Base-by-base conservation (phyloP, 2,797 vertebrate species). In the Phrynocephalus forsythii region DNA sequence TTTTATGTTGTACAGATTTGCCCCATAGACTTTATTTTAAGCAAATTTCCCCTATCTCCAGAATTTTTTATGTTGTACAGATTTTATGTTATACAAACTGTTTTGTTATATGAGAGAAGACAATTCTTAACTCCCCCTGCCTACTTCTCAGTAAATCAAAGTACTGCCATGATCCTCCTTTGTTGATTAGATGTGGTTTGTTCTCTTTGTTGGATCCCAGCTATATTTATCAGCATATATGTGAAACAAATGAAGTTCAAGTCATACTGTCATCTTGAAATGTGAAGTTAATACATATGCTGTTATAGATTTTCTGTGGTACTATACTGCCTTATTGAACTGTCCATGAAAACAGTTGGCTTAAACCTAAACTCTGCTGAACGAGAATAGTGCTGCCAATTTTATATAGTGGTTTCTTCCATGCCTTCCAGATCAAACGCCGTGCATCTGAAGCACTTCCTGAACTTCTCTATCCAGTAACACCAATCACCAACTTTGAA, bases 371-470 rank as follows among this genome's bases (percentile, higher is more conserved):
- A 1, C 18, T 26, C 22, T 63, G 60, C 60, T 63, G 18, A 24
- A 28, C 33, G 63, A 1, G 26, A 38, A 20, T 6, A 66, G 5
- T 30, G 5, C 9, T 30, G 22, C 79, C 30, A 48, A 13, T 68
- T 24, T 7, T 3, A 56, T 77, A 82, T 13, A 20, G 15, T 15
- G 11, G 48, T 52, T 73, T 87, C 11, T 84, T 87, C n/a, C 15
- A 67, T 38, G 50, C 7, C 5, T 88, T 68, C 89, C 95, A 99
- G 98, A 98, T 99, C 93, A 99, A 98, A 94, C 98, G 98, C 1
- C 97, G 98, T 0, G 97, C 98, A 0, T 98, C 97, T 0, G 99
- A 99, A 87, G 98, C 98, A 0, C 97, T 99, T 84, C 99, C 98
- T 0, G 99, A 99, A 78, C 97, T 99, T 1, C 94, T 99, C 79